A percentile compares a stretch with the other conserved stretches of the same genome.
phyloP scores from a whole-genome alignment of 2,797 vertebrate genomes.

The Falco biarmicus region DNA sequence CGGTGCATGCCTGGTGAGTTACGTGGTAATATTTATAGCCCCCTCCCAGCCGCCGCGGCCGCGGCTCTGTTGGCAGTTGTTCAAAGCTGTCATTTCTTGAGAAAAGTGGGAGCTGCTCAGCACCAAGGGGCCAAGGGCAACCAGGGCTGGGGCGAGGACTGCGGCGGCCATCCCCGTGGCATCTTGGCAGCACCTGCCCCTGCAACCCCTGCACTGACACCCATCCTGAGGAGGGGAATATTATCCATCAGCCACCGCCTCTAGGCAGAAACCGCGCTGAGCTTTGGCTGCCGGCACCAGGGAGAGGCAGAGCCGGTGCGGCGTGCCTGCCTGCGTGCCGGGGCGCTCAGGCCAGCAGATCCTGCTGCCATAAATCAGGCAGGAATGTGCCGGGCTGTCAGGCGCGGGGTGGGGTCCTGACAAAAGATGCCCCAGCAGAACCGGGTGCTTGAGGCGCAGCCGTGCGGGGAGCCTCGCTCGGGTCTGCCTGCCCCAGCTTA shows the following conservation, averaged over 20 bases:
- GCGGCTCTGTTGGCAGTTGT: constrained; percentile 5
- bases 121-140: not conserved
- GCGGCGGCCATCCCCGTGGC: not conserved
- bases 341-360: not conserved
- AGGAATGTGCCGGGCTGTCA: constrained; percentile 66
- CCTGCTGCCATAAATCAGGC: constrained; percentile 63
- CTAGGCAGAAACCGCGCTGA: not conserved
- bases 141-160: not conserved
- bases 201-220: not conserved
- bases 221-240: accelerated
- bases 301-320: not conserved
- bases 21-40: constrained; percentile 2
- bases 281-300: not conserved
- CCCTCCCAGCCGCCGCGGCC: not conserved
- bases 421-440: not conserved
- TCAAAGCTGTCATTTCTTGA: not conserved
- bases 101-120: not conserved
- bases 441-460: not conserved
- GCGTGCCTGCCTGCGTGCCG: not conserved
- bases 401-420: not conserved
- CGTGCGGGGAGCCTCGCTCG: not conserved
- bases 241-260: not conserved
- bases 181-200: not conserved
- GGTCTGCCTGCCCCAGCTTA: not conserved
- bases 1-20: not conserved